Evolutionary conservation across 2,888 invertebrate species (phyloP).

Genomic region (Ernsta delagoae): DNA sequence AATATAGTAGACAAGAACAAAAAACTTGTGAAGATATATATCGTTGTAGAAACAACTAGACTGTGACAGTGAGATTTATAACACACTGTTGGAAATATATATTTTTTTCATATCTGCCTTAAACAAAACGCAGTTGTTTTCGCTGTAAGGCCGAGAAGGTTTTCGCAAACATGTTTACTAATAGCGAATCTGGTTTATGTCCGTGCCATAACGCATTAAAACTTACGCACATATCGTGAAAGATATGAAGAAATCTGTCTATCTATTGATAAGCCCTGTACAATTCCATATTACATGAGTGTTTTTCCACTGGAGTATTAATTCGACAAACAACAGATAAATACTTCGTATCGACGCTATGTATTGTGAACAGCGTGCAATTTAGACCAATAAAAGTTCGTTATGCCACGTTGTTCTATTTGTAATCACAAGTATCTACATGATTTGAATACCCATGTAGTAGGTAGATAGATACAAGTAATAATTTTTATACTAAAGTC

Average conservation of each 20-base stretch:
- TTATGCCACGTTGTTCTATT: conserved; percentile 9
- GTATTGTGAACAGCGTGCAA: background rate
- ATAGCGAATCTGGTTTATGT: conserved; percentile 42
- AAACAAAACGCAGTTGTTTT: conserved; percentile 16
- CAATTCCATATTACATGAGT: conserved; percentile 38
- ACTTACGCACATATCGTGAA: conserved; percentile 23
- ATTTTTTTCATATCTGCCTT: no score
- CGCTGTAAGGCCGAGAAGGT: conserved; percentile 22
- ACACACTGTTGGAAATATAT: background rate
- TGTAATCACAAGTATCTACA: background rate
- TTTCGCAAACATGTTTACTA: conserved; percentile 37
- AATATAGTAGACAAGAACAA: no score
- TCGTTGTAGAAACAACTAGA: background rate
- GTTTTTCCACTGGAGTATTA: conserved; percentile 43
- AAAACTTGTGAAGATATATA: background rate
- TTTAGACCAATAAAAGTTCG: conserved; percentile 13
- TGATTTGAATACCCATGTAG: no score
- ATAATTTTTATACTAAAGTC: no score
- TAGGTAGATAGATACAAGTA: no score
- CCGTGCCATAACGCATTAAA: conserved; percentile 22
- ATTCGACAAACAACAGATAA: conserved; percentile 32
- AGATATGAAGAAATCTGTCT: conserved; percentile 40
- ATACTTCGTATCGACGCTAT: conserved; percentile 17
- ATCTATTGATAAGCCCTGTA: conserved; percentile 36
- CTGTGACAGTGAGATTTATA: background rate